phyloP scores from a whole-genome alignment of 2,888 invertebrate genomes.

The Amphimallon solstitiale region DNA sequence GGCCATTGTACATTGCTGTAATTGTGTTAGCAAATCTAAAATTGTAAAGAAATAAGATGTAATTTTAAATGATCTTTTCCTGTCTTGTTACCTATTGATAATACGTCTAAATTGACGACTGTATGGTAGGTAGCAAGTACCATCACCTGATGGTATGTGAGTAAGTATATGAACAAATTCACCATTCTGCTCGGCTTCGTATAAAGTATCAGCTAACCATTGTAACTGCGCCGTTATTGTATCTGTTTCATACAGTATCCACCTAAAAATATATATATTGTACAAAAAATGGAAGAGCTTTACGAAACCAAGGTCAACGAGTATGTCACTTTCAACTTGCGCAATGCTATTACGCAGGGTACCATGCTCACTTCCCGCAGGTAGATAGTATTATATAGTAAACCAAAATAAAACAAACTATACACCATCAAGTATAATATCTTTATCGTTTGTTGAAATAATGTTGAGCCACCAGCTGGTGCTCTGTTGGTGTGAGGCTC shows the following conservation, averaged over 20 bases:
- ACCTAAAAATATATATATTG: no score
- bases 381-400: no score
- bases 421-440: no score
- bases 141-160: conserved; percentile 81
- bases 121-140: conserved; percentile 77
- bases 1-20: conserved; percentile 83
- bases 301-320: no score
- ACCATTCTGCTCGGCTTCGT: conserved; percentile 74
- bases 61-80: not conserved
- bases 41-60: not conserved
- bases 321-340: no score
- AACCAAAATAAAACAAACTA: no score
- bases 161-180: conserved; percentile 84
- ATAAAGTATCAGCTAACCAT: conserved; percentile 80
- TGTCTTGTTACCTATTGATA: conserved; percentile 51
- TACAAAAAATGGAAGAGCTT: no score
- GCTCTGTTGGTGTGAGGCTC: no score
- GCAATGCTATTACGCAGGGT: no score
- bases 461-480: no score
- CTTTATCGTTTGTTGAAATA: no score
- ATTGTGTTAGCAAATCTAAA: conserved; percentile 77
- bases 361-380: no score
- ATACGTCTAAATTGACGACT: conserved; percentile 71
- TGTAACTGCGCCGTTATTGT: conserved; percentile 80
- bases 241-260: conserved; percentile 64